Evolutionary conservation across 1,140 invertebrate genomes (phyloP).

Genomic region (Sycophila sp.): DNA sequence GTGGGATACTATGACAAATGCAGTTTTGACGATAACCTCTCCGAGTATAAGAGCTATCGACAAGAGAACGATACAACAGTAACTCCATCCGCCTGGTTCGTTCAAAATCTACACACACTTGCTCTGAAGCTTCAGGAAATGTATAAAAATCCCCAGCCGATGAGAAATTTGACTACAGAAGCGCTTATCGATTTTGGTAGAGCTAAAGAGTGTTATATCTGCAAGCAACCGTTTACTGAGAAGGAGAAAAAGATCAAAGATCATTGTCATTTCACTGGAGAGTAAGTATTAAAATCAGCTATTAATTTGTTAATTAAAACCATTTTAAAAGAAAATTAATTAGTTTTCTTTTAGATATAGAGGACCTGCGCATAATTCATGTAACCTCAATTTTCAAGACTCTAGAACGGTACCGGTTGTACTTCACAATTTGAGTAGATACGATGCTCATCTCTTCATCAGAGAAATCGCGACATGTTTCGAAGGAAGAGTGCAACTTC

Average conservation of each 20-base stretch:
- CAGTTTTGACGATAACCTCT: conserved; percentile 10
- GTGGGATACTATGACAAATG: conserved; percentile 5
- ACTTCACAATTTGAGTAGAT: background rate
- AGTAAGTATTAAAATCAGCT: no score
- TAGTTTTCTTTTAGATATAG: no score
- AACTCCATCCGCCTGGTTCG: background rate
- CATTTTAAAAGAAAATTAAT: no score
- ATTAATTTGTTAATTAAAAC: no score
- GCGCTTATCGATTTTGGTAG: background rate
- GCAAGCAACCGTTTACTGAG: background rate
- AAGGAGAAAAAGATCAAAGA: background rate
- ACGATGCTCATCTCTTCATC: background rate
- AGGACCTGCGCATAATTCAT: background rate
- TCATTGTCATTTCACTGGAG: no score
- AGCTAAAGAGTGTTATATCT: background rate
- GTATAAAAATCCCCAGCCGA: background rate
- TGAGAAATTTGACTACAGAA: background rate
- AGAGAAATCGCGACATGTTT: background rate
- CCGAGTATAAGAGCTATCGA: background rate
- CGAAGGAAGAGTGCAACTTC: background rate
- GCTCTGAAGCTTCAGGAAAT: background rate
- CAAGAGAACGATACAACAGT: background rate
- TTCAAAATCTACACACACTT: background rate
- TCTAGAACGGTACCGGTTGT: background rate
- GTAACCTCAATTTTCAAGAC: background rate